These are phyloP conservation scores for Phaethon lepturus DNA, from an alignment of 2,113 vertebrate species.

Conservation along the genomic window DNA sequence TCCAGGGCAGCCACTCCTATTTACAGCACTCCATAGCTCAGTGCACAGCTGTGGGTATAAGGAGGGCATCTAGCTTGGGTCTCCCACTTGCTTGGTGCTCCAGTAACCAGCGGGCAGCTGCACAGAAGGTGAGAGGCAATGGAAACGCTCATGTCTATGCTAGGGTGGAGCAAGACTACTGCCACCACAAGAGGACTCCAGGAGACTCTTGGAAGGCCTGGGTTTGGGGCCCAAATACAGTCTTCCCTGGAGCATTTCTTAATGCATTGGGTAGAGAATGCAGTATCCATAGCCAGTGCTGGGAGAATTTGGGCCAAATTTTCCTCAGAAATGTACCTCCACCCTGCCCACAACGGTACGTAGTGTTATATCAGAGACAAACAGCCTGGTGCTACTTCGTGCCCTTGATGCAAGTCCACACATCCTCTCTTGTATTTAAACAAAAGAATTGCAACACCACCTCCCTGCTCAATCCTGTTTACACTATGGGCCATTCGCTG, in stretches of 20 bases:
- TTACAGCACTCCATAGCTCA: background rate
- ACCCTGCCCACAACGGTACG: rapidly evolving
- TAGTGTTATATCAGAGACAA: background rate
- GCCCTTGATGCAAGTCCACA: rapidly evolving
- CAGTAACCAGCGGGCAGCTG: too few species aligned
- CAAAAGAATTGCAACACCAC: background rate
- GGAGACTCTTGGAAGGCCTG: background rate
- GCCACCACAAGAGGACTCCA: background rate
- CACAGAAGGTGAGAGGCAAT: background rate
- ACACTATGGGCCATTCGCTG: background rate
- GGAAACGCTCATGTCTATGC: background rate
- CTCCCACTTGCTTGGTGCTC: background rate
- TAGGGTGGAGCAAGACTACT: background rate
- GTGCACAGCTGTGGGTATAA: background rate
- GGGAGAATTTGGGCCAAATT: background rate
- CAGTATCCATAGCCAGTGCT: background rate
- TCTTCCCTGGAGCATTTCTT: background rate
- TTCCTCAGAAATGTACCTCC: background rate
- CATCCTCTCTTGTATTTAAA: background rate
- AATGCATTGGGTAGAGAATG: background rate
- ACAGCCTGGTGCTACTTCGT: background rate
- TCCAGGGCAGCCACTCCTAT: too few species aligned
- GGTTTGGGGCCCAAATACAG: background rate
- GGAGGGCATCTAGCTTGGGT: background rate
- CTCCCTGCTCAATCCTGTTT: background rate